A percentile compares a stretch with the other conserved stretches of the same genome.
phyloP scores from a whole-genome alignment of 2,113 vertebrate species.

The Phrynosoma blainvillii region DNA sequence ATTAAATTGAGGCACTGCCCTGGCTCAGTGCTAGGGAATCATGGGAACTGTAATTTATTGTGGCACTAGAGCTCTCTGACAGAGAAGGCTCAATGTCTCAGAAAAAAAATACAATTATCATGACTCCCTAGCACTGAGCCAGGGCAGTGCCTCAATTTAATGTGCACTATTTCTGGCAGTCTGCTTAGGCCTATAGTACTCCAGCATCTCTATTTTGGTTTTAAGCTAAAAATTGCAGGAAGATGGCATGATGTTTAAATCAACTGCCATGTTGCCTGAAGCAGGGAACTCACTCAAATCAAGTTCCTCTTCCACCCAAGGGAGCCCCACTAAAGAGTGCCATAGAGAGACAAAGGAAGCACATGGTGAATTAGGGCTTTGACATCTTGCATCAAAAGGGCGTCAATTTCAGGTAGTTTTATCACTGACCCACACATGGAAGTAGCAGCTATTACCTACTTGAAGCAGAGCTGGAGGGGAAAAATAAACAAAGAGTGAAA shows the following conservation, averaged over 20 bases:
- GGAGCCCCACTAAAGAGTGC: neutral
- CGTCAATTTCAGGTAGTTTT: conserved; percentile 32
- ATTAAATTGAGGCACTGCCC: too few relatives aligned
- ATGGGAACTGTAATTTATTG: too few relatives aligned
- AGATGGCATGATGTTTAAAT: fast-evolving
- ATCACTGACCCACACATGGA: conserved; percentile 41
- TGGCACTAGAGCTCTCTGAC: too few relatives aligned
- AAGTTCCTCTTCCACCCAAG: neutral
- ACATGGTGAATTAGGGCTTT: neutral
- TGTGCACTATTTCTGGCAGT: too few relatives aligned
- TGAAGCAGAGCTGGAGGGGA: conserved; percentile 52
- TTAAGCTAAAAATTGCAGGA: neutral
- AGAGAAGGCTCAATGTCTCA: too few relatives aligned
- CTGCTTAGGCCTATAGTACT: too few relatives aligned
- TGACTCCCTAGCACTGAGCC: too few relatives aligned
- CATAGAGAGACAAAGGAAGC: neutral
- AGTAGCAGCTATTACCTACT: conserved; percentile 35
- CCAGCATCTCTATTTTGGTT: fast-evolving
- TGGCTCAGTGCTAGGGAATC: too few relatives aligned
- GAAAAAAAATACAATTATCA: too few relatives aligned
- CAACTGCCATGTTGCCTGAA: fast-evolving
- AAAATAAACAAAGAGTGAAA: conserved; percentile 68
- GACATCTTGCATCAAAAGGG: neutral
- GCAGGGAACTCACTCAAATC: fast-evolving
- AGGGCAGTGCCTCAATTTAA: too few relatives aligned